Evolutionary conservation across 2,113 vertebrate genomes (phyloP).

Genomic region (Stegostoma tigrinum): DNA sequence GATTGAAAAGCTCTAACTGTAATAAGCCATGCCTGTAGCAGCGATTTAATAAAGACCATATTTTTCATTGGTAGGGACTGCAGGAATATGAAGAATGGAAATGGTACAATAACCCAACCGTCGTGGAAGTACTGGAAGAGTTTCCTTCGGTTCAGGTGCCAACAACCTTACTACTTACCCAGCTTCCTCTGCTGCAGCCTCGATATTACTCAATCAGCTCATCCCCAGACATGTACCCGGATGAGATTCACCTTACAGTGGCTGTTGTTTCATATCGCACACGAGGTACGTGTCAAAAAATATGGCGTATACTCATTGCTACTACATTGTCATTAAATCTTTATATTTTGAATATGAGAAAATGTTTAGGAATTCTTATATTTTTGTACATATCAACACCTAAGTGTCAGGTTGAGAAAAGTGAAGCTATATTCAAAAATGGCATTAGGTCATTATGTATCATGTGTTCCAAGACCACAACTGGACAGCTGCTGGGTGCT

Average conservation of each 20-base stretch:
- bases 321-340: not conserved
- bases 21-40: not conserved
- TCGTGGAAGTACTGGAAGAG: conserved; percentile 91
- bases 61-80: conserved; percentile 63
- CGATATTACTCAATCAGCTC: conserved; percentile 98
- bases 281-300: conserved; percentile 60
- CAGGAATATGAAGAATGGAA: conserved; percentile 98
- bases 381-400: too few relatives aligned
- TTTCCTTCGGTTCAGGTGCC: conserved; percentile 90
- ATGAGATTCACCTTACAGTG: conserved; percentile 91
- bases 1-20: not conserved
- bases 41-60: not conserved
- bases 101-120: conserved; percentile 87
- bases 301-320: not conserved
- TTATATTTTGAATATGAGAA: not conserved
- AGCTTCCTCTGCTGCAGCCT: conserved; percentile 85
- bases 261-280: conserved; percentile 86
- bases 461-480: not conserved
- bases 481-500: not conserved
- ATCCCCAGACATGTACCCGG: conserved; percentile 78
- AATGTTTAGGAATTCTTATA: too few relatives aligned
- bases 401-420: not conserved
- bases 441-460: not conserved
- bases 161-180: conserved; percentile 83
- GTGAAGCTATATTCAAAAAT: not conserved